Percentiles rank a stretch among this genome's conserved stretches.
These are phyloP conservation scores for Cyprinodon variegatus DNA, from an alignment of 2,113 vertebrate species.

Conservation along the genomic window DNA sequence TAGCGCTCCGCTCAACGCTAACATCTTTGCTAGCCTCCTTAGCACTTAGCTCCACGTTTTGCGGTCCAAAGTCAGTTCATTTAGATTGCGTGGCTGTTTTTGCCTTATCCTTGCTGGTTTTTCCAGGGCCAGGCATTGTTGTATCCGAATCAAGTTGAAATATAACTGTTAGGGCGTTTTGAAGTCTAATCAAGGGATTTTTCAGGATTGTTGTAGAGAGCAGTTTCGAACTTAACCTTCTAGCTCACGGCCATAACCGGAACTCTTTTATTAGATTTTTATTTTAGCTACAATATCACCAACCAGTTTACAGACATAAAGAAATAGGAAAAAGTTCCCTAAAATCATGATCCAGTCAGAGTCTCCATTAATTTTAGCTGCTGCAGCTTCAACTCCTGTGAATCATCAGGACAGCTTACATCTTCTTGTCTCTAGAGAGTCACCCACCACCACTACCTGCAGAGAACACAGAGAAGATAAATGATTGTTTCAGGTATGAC, in stretches of 20 bases:
- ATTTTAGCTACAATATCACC: too few relatives aligned
- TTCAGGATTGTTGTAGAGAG: neutral
- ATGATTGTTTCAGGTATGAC: too few relatives aligned
- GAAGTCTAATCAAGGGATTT: neutral
- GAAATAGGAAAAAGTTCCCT: too few relatives aligned
- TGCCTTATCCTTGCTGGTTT: neutral
- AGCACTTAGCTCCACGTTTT: neutral
- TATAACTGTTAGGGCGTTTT: neutral
- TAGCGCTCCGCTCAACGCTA: neutral
- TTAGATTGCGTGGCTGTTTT: neutral
- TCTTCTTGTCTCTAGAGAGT: too few relatives aligned
- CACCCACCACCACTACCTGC: too few relatives aligned
- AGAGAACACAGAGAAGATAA: too few relatives aligned
- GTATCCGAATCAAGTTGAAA: rapidly evolving
- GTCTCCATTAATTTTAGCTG: too few relatives aligned
- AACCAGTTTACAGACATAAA: too few relatives aligned
- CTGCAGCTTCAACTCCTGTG: too few relatives aligned
- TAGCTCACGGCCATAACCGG: neutral
- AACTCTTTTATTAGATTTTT: too few relatives aligned
- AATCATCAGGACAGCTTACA: too few relatives aligned
- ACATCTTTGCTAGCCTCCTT: neutral
- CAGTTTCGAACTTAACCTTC: neutral
- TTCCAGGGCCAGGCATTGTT: neutral
- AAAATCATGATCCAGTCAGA: too few relatives aligned
- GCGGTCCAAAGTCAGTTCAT: neutral